Conservation (phyloP, 2,113 vertebrate species). For the Nycticryphes semicollaris region DNA sequence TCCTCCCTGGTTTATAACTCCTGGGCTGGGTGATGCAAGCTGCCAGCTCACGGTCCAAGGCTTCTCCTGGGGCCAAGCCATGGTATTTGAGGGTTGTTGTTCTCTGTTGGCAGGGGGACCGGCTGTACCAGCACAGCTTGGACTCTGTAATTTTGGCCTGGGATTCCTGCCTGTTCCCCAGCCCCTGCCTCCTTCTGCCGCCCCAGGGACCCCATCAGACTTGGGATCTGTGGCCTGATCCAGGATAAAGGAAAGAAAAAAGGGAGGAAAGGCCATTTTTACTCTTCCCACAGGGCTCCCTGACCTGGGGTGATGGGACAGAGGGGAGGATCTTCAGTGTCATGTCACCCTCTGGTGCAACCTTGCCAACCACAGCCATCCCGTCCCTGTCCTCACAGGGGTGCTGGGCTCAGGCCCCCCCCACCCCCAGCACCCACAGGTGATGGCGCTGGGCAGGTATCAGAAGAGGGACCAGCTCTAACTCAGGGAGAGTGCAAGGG, state of each 20-base stretch:
- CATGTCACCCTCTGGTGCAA: neutral
- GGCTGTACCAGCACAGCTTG: slow-evolving; percentile 46
- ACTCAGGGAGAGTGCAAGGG: too few relatives aligned
- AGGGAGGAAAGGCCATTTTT: fast-evolving
- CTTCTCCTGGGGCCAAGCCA: slow-evolving; percentile 39
- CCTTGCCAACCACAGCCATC: neutral
- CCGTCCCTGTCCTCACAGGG: neutral
- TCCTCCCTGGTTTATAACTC: neutral
- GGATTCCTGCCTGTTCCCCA: neutral
- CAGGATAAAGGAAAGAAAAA: neutral
- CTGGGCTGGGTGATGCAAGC: fast-evolving
- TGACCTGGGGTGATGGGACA: neutral
- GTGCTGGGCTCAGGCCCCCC: neutral
- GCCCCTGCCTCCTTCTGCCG: neutral
- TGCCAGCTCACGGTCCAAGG: neutral
- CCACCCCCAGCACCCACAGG: neutral
- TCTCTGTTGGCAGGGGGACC: neutral
- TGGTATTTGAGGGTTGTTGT: slow-evolving; percentile 10
- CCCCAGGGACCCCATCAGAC: neutral
- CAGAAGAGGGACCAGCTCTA: neutral
- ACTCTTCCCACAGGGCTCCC: neutral
- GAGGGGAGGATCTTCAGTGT: neutral
- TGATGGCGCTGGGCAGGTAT: neutral
- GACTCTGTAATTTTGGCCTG: slow-evolving; percentile 48
- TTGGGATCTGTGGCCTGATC: neutral